Percentiles rank a stretch among this genome's conserved stretches.
phyloP scores from a whole-genome alignment of 2,888 invertebrate genomes.

The Leucophenga montana region DNA sequence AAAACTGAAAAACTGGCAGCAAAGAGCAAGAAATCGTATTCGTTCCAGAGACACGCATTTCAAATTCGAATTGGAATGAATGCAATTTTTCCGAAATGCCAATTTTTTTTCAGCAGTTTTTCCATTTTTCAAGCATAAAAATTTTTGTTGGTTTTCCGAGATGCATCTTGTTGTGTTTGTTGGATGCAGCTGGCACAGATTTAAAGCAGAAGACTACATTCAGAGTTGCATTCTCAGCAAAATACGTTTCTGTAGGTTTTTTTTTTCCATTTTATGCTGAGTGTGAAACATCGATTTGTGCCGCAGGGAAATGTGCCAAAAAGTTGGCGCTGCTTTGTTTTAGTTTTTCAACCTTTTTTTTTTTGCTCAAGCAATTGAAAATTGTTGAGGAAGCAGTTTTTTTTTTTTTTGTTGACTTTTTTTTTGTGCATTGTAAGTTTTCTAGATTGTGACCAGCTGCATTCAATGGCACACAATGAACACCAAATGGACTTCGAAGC shows the following conservation, averaged over 20 bases:
- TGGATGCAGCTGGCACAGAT: background rate
- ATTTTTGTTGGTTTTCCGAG: background rate
- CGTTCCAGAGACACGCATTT: slow-evolving; percentile 57
- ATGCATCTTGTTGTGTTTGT: background rate
- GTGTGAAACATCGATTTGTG: slow-evolving; percentile 23
- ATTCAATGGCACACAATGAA: too few relatives aligned
- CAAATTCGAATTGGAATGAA: slow-evolving; percentile 56
- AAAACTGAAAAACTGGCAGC: slow-evolving; percentile 2
- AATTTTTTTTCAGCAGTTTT: background rate
- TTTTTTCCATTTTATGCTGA: background rate
- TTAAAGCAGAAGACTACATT: background rate
- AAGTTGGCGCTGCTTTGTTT: too few relatives aligned
- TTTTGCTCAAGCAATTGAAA: too few relatives aligned
- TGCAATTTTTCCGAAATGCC: background rate
- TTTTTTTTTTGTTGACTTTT: too few relatives aligned
- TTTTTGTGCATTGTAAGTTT: too few relatives aligned
- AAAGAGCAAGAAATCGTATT: slow-evolving; percentile 25
- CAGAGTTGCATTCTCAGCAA: background rate
- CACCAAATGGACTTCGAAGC: too few relatives aligned
- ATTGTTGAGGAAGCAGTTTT: too few relatives aligned
- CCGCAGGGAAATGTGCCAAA: slow-evolving; percentile 10
- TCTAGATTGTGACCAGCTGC: too few relatives aligned
- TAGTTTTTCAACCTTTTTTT: background rate
- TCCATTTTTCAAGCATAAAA: background rate
- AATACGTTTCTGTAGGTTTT: too few relatives aligned